phyloP scores from a whole-genome alignment of 2,888 invertebrate genomes.

The Synergus gifuensis region DNA sequence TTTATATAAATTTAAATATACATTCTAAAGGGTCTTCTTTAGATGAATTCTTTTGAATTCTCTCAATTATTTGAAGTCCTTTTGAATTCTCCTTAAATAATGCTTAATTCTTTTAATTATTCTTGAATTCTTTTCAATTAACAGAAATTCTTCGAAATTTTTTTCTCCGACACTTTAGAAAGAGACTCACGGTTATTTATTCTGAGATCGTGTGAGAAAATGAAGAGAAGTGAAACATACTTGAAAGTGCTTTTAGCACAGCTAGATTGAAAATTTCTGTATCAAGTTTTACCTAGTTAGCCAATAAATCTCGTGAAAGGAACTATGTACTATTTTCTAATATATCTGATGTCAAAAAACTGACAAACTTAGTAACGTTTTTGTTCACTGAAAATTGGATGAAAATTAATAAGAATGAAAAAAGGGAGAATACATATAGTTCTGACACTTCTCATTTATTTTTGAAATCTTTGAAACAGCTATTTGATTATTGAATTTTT shows the following conservation, averaged over 20 bases:
- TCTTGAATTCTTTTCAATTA: too few species aligned
- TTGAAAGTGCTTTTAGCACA: slow-evolving; percentile 5
- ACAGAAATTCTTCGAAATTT: too few species aligned
- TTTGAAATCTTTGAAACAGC: neutral
- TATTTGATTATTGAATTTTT: neutral
- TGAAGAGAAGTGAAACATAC: slow-evolving; percentile 19
- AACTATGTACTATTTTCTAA: neutral
- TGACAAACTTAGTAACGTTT: slow-evolving; percentile 10
- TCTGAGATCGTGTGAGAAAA: slow-evolving; percentile 5
- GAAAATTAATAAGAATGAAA: neutral
- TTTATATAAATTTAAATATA: too few species aligned
- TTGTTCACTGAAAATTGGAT: neutral
- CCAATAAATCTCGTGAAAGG: slow-evolving; percentile 13
- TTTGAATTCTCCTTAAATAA: too few species aligned
- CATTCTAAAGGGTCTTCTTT: too few species aligned
- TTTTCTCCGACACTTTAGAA: slow-evolving; percentile 15
- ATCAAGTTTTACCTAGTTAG: neutral
- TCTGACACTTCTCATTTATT: neutral
- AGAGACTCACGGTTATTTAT: neutral
- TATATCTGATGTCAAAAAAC: slow-evolving; percentile 21
- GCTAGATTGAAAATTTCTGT: slow-evolving; percentile 31
- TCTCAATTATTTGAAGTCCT: too few species aligned
- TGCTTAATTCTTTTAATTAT: too few species aligned
- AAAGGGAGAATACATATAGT: neutral
- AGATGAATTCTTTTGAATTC: too few species aligned